phyloP scores from a whole-genome alignment of 2,888 invertebrate species.

The Microctonus brassicae region DNA sequence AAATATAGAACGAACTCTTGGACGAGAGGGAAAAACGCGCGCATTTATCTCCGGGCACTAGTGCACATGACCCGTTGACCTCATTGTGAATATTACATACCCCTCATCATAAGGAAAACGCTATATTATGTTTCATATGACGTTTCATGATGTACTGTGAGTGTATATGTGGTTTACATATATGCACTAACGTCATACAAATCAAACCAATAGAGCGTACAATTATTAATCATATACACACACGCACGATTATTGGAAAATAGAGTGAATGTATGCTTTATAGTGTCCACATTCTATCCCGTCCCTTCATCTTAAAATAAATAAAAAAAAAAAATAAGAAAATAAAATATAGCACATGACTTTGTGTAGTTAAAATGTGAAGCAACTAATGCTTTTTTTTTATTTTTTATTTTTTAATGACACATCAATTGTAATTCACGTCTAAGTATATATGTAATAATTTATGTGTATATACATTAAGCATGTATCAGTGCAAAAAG shows the following conservation, averaged over 20 bases:
- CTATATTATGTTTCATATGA: constrained; percentile 22
- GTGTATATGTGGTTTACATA: not conserved
- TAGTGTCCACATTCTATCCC: constrained; percentile 22
- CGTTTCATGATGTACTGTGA: constrained; percentile 3
- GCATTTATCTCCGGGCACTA: not conserved
- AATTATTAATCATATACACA: constrained; percentile 15
- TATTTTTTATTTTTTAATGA: not conserved
- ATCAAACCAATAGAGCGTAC: not conserved
- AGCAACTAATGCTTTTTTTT: not conserved
- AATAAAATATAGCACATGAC: not conserved
- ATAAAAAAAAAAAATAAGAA: no score
- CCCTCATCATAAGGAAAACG: constrained; percentile 12
- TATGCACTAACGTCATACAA: not conserved
- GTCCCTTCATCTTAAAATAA: constrained; percentile 2
- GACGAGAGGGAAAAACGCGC: constrained; percentile 6
- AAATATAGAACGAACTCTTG: constrained; percentile 14
- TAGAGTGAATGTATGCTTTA: constrained; percentile 30
- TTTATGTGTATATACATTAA: no score
- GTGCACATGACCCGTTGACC: constrained; percentile 22
- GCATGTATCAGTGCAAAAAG: no score
- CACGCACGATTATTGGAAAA: constrained; percentile 22
- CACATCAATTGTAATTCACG: constrained; percentile 16
- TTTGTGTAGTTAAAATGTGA: constrained; percentile 7
- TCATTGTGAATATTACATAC: constrained; percentile 33
- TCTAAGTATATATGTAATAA: no score